Evolutionary conservation across 2,113 vertebrate genomes (phyloP).

Genomic region (Gymnocephalus cernua): DNA sequence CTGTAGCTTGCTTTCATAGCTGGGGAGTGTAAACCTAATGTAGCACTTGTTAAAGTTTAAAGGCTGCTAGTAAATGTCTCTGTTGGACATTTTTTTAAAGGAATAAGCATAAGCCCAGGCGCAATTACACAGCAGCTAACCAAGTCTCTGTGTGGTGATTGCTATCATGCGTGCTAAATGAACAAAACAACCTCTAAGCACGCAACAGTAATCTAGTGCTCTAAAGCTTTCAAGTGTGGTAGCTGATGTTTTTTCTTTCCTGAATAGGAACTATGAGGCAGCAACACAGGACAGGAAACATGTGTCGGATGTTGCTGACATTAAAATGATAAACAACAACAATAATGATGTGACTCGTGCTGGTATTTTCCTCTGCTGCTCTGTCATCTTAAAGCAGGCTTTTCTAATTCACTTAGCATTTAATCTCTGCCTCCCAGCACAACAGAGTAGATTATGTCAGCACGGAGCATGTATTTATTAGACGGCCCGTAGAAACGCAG

Average conservation of each 20-base stretch:
- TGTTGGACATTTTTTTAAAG: conserved; percentile 61
- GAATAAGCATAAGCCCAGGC: conserved; percentile 54
- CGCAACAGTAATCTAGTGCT: conserved; percentile 17
- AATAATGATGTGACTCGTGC: conserved; percentile 28
- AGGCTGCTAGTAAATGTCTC: conserved; percentile 63
- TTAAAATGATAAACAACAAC: conserved; percentile 52
- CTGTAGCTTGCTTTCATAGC: conserved; percentile 38
- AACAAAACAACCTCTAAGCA: conserved; percentile 22
- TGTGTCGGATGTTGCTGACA: conserved; percentile 29
- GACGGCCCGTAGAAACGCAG: conserved; percentile 18
- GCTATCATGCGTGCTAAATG: conserved; percentile 58
- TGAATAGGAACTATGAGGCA: background rate
- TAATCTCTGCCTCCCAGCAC: conserved; percentile 52
- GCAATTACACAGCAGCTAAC: conserved; percentile 58
- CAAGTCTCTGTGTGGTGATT: conserved; percentile 41
- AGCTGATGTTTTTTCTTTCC: background rate
- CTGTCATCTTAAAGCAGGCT: conserved; percentile 43
- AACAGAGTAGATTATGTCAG: conserved; percentile 33
- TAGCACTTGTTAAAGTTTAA: conserved; percentile 70
- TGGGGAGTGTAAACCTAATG: conserved; percentile 68
- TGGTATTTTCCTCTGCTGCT: conserved; percentile 31
- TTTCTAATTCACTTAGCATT: conserved; percentile 48
- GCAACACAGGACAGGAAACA: background rate
- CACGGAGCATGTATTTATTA: conserved; percentile 36
- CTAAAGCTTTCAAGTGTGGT: background rate